These are phyloP conservation scores for Anoplolepis gracilipes DNA, from an alignment of 1,140 invertebrate species.

Conservation along the genomic window DNA sequence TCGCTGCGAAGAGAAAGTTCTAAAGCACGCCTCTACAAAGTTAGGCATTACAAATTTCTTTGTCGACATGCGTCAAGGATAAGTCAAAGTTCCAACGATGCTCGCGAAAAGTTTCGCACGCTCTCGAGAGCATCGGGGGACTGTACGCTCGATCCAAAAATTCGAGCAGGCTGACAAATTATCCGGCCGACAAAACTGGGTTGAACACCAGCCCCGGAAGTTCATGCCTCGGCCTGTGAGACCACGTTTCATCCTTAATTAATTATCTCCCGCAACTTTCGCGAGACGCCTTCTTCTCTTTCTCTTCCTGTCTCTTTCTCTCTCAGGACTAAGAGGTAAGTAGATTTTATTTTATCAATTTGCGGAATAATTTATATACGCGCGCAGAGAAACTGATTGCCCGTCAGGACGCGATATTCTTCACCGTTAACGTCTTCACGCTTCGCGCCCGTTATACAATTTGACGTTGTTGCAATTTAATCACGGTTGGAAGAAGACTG, in stretches of 20 bases:
- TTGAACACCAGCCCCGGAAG: slow-evolving; percentile 55
- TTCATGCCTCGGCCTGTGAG: slow-evolving; percentile 57
- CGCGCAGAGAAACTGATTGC: slow-evolving; percentile 40
- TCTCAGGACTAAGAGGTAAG: slow-evolving; percentile 62
- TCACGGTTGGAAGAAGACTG: slow-evolving; percentile 4
- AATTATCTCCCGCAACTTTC: slow-evolving; percentile 69
- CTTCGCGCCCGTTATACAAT: neutral
- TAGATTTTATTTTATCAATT: slow-evolving; percentile 67
- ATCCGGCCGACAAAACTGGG: slow-evolving; percentile 66
- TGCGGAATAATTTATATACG: slow-evolving; percentile 61
- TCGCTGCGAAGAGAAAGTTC: slow-evolving; percentile 21
- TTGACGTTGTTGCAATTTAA: slow-evolving; percentile 43
- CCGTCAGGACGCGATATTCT: slow-evolving; percentile 30
- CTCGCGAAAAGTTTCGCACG: slow-evolving; percentile 25
- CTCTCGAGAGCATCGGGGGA: slow-evolving; percentile 29
- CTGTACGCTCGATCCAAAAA: slow-evolving; percentile 65
- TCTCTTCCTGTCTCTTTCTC: neutral
- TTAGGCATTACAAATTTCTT: slow-evolving; percentile 57
- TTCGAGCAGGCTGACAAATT: slow-evolving; percentile 70
- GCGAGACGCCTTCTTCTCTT: slow-evolving; percentile 11
- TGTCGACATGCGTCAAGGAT: slow-evolving; percentile 43
- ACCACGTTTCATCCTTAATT: slow-evolving; percentile 70
- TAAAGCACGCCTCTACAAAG: slow-evolving; percentile 1
- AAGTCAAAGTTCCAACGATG: slow-evolving; percentile 43
- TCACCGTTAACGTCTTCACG: slow-evolving; percentile 21